phyloP scores from a whole-genome alignment of 2,113 vertebrate species.

The Hylia prasina region DNA sequence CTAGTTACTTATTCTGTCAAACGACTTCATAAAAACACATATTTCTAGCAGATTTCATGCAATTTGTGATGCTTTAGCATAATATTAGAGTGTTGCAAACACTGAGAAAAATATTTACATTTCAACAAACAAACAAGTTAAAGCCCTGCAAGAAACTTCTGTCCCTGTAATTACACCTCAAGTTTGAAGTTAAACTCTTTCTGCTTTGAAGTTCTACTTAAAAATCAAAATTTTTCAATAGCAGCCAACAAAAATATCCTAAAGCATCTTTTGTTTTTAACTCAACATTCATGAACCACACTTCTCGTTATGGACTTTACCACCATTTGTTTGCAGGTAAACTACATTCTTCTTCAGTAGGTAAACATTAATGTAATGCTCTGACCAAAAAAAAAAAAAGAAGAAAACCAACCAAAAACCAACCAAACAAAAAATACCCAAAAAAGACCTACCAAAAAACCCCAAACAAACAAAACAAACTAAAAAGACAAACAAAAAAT shows the following conservation, averaged over 20 bases:
- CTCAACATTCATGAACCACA: background rate
- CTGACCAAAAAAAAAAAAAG: background rate
- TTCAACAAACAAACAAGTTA: background rate
- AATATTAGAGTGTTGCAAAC: background rate
- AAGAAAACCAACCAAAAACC: no score
- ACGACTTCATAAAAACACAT: background rate
- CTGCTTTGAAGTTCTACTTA: background rate
- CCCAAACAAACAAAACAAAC: no score
- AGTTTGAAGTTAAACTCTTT: background rate
- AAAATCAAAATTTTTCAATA: background rate
- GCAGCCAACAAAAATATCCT: background rate
- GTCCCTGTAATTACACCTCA: background rate
- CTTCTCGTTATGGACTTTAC: background rate
- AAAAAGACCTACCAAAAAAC: no score
- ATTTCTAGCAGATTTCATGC: background rate
- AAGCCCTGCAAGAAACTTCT: background rate
- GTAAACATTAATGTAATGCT: background rate
- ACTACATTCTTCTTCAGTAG: background rate
- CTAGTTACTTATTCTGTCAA: background rate
- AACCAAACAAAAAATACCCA: no score
- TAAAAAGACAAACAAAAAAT: no score
- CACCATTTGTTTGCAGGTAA: background rate
- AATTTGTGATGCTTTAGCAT: background rate
- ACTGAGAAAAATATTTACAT: background rate
- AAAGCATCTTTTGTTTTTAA: background rate